Base-by-base conservation (phyloP, 2,888 invertebrate species). In the Ormyrus pomaceus region DNA sequence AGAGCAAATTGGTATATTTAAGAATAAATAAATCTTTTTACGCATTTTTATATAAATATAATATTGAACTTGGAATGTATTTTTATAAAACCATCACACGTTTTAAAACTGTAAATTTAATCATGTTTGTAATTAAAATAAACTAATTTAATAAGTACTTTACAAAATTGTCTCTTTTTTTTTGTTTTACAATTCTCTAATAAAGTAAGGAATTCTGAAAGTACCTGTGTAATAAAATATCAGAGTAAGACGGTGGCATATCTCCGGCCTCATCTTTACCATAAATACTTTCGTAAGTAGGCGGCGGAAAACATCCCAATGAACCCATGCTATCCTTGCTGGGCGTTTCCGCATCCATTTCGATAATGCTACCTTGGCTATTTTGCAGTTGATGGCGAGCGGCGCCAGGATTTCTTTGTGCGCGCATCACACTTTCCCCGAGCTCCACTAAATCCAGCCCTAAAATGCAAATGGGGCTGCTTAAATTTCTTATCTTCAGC, bases 211-310 rank as follows among this genome's bases (percentile, higher is more conserved):
- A 34, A 34, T 34, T 34, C 34, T 34, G 34, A 34, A 34, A 34
- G 34, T 34, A 89, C 89, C 89, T 89, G 82, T 89, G 89, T 9
- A 89, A 83, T 8, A 89, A 80, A 76, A 89, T 89, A 53, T 89
- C 89, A 1, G 89, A 89, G 69, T 89, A 89, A 7, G 89, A 89
- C 0, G 89, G 89, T 3, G 89, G 89, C 87, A 89, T 88, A 0
- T 88, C 89, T 1, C 85, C 83, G 6, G 84, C 82, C 9, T 89
- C 89, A 10, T 89, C 89, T 70, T 89, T 89, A 5, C 92, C 92
- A 82, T 92, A 92, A 77, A 92, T 92, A 80, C 92, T 92, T 70
- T 93, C 92, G 85, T 93, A 93, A 0, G 92, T 91, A 0, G 93
- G 93, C 0, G 92, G 93, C 4, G 92, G 92, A 61, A 91, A 90